Percentiles rank a stretch among this genome's conserved stretches.
Conservation (phyloP, 2,888 invertebrate genomes). For the Zele albiditarsus region DNA sequence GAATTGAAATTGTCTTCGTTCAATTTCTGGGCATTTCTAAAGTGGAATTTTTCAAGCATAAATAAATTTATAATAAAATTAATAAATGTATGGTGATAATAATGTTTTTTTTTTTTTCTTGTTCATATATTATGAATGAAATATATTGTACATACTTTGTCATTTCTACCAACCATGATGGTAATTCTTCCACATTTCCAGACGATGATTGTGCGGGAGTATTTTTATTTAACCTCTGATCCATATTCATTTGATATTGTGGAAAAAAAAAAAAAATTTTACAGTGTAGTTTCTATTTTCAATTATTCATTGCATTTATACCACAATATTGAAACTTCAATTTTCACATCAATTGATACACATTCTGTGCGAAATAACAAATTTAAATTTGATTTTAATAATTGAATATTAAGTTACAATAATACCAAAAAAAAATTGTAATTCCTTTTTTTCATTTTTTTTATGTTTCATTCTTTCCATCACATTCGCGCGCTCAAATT, state of each 20-base stretch:
- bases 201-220: constrained; percentile 47
- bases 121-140: background rate
- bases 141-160: constrained; percentile 54
- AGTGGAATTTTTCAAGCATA: constrained; percentile 26
- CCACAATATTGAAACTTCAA: background rate
- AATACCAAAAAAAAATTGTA: background rate
- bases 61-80: background rate
- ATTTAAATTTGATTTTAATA: background rate
- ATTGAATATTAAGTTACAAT: background rate
- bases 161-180: constrained; percentile 61
- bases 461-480: constrained; percentile 5
- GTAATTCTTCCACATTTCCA: constrained; percentile 52
- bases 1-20: constrained; percentile 50
- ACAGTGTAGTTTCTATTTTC: background rate
- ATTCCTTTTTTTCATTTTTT: background rate
- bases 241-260: constrained; percentile 13
- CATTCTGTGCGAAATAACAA: background rate
- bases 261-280: background rate
- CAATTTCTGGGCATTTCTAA: constrained; percentile 54
- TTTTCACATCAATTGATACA: background rate
- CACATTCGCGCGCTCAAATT: constrained; percentile 26
- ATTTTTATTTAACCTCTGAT: constrained; percentile 38
- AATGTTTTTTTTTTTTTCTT: background rate
- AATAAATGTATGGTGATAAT: background rate
- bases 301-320: background rate